Base-by-base conservation (phyloP, 1,140 invertebrate species). In the Tetramorium simillimum region DNA sequence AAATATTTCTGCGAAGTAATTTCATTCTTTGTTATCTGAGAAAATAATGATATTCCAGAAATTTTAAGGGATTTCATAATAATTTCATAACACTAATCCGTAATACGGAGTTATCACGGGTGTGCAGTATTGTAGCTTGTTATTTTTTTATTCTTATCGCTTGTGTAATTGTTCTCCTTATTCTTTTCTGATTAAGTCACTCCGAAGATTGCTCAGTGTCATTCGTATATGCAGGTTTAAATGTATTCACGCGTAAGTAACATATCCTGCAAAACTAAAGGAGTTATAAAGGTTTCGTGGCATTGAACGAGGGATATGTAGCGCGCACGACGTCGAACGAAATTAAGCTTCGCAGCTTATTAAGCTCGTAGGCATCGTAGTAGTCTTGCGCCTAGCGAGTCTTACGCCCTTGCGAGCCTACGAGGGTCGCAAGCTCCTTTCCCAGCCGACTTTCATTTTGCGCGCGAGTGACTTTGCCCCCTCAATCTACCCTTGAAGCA, bases 381-480 rank as follows among this genome's bases (percentile, higher is more conserved):
- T 33, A 24, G 40, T 18, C 24, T 73, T 60, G 69, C 67, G 58
- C 28, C 28, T 33, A 33, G 28, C 28, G 1, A 2, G 40, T 18
- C 24, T 73, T 60, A 40, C 49, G 60, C 10, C 16, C 46, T 37
- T 37, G 24, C 43, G 56, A 63, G 56, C 21, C 53, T 53, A 86
- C 14, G 49, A 67, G 69, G 69, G 21, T 16, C 60, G 69, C 53
- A 40, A 75, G 43, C 67, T 80, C 46, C 63, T 73, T 70, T 76
- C 60, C 72, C 33, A 88, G 86, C 80, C 72, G 85, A 88, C 84
- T 92, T 91, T 92, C 92, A 92, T 93, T 93, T 93, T 92, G 91
- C 91, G 92, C 92, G 77, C 86, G 87, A 91, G 53, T 87, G 86
- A 86, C 72, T 67, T 43, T 33, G 37, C 69, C 43, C 75, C 51